These are phyloP conservation scores for Felis chaus DNA, from an alignment of 2,113 vertebrate genomes.

Conservation along the genomic window DNA sequence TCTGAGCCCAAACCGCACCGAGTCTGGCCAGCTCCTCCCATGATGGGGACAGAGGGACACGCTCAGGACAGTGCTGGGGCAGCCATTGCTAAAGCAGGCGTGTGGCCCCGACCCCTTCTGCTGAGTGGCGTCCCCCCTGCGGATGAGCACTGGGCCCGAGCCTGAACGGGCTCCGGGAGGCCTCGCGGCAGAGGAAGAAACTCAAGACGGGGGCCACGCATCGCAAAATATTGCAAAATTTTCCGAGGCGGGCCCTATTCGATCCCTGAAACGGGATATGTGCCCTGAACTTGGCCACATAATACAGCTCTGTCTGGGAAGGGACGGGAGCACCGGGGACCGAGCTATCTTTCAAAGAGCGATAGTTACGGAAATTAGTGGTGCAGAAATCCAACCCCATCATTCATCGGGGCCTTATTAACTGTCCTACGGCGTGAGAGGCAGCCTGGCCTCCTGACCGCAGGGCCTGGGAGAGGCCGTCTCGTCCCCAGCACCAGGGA, in stretches of 20 bases:
- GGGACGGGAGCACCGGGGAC: slow-evolving; percentile 89
- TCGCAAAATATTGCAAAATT: slow-evolving; percentile 78
- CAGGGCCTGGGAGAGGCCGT: slow-evolving; percentile 65
- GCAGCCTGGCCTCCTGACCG: slow-evolving; percentile 79
- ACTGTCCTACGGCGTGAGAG: slow-evolving; percentile 90
- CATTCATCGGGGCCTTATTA: slow-evolving; percentile 98
- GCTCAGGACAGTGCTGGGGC: accelerated
- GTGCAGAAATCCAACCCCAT: slow-evolving; percentile 96
- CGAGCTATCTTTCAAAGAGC: slow-evolving; percentile 97
- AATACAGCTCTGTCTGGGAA: slow-evolving; percentile 94
- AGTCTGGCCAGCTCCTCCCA: not conserved
- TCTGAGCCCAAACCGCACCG: not conserved
- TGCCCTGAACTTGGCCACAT: slow-evolving; percentile 82
- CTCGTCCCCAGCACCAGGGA: slow-evolving; percentile 32
- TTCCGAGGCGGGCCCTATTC: slow-evolving; percentile 73
- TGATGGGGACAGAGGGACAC: accelerated
- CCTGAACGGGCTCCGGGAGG: not conserved
- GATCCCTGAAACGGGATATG: slow-evolving; percentile 85
- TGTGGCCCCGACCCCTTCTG: accelerated
- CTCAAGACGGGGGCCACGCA: slow-evolving; percentile 65
- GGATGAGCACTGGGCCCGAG: accelerated
- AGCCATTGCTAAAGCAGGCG: accelerated
- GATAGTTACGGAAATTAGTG: slow-evolving; percentile 99
- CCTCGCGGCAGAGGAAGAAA: not conserved
- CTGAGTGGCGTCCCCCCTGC: not conserved